These are phyloP conservation scores for Amiota minor DNA, from an alignment of 2,888 invertebrate species.

Conservation along the genomic window DNA sequence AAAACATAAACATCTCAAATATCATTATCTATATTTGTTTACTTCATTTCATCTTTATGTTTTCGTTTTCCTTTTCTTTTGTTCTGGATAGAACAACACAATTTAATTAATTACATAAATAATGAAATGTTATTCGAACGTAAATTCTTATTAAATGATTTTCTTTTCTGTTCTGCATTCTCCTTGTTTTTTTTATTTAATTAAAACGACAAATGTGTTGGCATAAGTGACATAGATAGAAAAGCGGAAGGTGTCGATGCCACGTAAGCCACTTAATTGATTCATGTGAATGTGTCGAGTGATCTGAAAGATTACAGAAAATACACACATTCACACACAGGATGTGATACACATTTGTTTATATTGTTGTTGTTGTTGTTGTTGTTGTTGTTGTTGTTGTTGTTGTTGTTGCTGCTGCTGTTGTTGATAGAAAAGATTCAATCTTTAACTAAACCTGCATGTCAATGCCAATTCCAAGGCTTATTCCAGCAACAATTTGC, in stretches of 20 bases:
- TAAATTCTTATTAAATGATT: not conserved
- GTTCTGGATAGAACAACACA: too few species aligned
- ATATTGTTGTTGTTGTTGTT: not conserved
- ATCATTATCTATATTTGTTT: not conserved
- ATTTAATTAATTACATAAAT: too few species aligned
- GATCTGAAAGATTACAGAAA: slow-evolving; percentile 39
- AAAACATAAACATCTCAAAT: not conserved
- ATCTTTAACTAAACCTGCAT: not conserved
- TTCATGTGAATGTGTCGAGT: slow-evolving; percentile 44
- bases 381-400: not conserved
- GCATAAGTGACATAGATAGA: too few species aligned
- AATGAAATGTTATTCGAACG: not conserved
- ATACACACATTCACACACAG: slow-evolving; percentile 23
- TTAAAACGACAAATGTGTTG: too few species aligned
- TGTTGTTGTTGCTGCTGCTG: not conserved
- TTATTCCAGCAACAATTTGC: not conserved
- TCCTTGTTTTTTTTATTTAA: too few species aligned
- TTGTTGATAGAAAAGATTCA: not conserved
- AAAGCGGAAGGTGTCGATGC: not conserved
- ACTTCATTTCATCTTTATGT: too few species aligned
- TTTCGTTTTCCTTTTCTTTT: too few species aligned
- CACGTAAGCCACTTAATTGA: slow-evolving; percentile 61
- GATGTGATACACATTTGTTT: not conserved
- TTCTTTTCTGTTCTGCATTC: not conserved
- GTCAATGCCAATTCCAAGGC: slow-evolving; percentile 17